Evolutionary conservation across 2,888 invertebrate species (phyloP).

Genomic region (Agrotis exclamationis): DNA sequence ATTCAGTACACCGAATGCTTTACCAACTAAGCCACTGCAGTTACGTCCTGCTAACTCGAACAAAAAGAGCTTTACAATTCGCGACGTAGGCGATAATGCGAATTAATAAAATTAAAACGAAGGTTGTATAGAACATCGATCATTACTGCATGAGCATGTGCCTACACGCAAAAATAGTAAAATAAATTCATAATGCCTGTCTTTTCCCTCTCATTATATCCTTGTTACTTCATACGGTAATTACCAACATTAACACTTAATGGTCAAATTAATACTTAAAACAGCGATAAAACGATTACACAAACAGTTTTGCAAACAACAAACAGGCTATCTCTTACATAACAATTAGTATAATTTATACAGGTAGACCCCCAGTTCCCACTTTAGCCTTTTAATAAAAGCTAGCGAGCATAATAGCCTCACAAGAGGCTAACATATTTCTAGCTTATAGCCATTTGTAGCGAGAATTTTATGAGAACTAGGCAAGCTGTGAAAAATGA

Average conservation of each 20-base stretch:
- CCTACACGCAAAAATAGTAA: not conserved
- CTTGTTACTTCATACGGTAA: not conserved
- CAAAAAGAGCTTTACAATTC: no score
- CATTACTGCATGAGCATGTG: not conserved
- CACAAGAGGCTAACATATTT: constrained; percentile 46
- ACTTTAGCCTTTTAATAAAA: constrained; percentile 44
- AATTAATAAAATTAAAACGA: no score
- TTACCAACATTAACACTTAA: constrained; percentile 3
- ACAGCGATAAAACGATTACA: constrained; percentile 25
- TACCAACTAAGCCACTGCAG: no score
- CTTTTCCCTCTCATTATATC: not conserved
- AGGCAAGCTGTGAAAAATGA: constrained; percentile 33
- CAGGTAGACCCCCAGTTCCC: constrained; percentile 28
- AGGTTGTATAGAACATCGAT: no score
- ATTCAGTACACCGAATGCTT: no score
- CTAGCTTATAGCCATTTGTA: constrained; percentile 55
- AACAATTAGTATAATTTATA: constrained; percentile 40
- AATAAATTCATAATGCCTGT: not conserved
- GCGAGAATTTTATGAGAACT: constrained; percentile 45
- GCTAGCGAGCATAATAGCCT: constrained; percentile 40
- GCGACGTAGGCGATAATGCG: no score
- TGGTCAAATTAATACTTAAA: constrained; percentile 20
- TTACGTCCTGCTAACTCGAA: no score
- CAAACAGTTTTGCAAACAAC: constrained; percentile 7
- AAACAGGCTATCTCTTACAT: constrained; percentile 3